Base-by-base conservation (phyloP, 2,888 invertebrate species). In the Thumatha senex region DNA sequence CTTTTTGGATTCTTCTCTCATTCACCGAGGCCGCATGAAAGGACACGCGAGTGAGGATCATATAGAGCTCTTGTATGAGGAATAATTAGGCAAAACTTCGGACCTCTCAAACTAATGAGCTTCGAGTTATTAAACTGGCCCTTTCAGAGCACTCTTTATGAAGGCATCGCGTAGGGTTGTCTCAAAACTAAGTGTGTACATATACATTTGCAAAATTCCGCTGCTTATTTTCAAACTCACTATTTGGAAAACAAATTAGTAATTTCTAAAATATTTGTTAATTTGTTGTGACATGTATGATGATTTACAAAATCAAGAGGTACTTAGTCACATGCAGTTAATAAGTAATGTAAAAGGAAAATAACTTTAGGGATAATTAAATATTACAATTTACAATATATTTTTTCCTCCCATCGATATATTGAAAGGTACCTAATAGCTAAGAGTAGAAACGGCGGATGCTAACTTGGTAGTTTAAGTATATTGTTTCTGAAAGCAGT, bases 61-160 rank as follows among this genome's bases (percentile, higher is more conserved):
- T 18, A 24, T 8, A 9, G 39, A 29, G 35, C 18, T 30, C 30
- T n/a, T 49, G 33, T 40, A 43, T 48, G 47, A 40, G 46, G 40
- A 18, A 49, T 70, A 67, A 67, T 68, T 70, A 59, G 67, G 58
- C 52, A 40, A 38, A 60, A 58, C 63, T 63, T 66, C 36, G 61
- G 56, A 31, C 51, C 70, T 67, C 64, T 70, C 59, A 49, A 59
- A 56, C 54, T 68, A 68, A 68, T 68, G 70, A 70, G 70, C 67
- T 63, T 61, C 53, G 59, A 67, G 61, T 67, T 67, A 66, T 61
- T 59, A 70, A 67, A 56, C 61, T 61, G 63, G 55, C 58, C 52
- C 56, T 56, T 68, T 67, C 61, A 63, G 47, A 48, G 43, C 45
- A 46, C 14, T 18, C 38, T 61, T 59, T 61, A 56, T 58, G 54